A percentile compares a stretch with the other conserved stretches of the same genome.
phyloP scores from a whole-genome alignment of 2,888 invertebrate species.

The Mythimna loreyi region DNA sequence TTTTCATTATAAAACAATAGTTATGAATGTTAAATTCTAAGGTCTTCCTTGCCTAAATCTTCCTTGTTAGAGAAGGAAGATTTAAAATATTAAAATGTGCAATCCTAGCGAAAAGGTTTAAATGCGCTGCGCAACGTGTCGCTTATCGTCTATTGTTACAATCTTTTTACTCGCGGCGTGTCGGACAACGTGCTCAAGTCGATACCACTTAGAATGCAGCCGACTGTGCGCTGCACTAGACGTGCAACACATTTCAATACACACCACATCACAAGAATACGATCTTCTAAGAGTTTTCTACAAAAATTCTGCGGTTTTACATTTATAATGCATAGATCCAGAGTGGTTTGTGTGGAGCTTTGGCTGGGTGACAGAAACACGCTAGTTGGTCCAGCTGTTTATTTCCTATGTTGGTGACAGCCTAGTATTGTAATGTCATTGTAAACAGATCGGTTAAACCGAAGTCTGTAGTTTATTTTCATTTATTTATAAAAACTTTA shows the following conservation, averaged over 20 bases:
- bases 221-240: slow-evolving; percentile 13
- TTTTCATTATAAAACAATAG: not conserved
- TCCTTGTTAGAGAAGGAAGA: not conserved
- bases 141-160: slow-evolving; percentile 24
- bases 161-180: slow-evolving; percentile 30
- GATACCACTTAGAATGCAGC: slow-evolving; percentile 30
- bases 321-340: slow-evolving; percentile 5
- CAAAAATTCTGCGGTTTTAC: not conserved
- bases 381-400: not conserved
- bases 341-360: not conserved
- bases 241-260: slow-evolving; percentile 26
- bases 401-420: not conserved
- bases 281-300: slow-evolving; percentile 10
- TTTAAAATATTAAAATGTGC: not conserved
- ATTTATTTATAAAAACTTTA: too few species aligned
- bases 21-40: not conserved
- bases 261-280: slow-evolving; percentile 23
- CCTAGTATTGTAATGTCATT: not conserved
- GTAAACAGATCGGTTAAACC: not conserved
- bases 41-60: not conserved
- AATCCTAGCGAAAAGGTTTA: not conserved
- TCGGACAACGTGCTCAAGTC: slow-evolving; percentile 18
- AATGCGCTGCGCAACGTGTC: slow-evolving; percentile 14
- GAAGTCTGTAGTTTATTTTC: not conserved
- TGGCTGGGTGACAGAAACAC: not conserved